Conservation (phyloP, 2,113 vertebrate species). For the Laticauda laticaudata region DNA sequence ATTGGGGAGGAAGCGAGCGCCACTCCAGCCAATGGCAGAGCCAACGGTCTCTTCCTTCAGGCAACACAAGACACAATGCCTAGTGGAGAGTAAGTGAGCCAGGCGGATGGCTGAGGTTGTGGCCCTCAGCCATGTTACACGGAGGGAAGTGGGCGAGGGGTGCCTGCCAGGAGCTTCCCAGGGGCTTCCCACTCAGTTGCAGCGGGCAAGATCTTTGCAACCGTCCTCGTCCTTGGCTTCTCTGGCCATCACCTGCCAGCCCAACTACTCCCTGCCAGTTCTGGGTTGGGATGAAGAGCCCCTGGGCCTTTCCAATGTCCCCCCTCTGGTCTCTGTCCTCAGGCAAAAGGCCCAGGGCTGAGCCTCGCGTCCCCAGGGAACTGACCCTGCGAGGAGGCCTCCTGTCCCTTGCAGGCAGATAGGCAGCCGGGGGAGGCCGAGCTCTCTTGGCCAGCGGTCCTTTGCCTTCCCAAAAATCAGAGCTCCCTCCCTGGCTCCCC, state of each 20-base stretch:
- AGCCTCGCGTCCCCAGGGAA: not conserved
- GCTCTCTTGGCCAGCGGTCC: not conserved
- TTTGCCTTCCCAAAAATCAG: not conserved
- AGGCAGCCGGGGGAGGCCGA: not conserved
- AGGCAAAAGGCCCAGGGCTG: not conserved
- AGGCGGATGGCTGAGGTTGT: not conserved
- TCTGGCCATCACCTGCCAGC: not conserved
- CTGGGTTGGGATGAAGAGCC: not conserved
- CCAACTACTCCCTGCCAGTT: not conserved
- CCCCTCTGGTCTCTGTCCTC: not conserved
- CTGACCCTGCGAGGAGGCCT: fast-evolving
- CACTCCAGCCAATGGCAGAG: constrained; percentile 34
- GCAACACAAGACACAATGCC: constrained; percentile 23
- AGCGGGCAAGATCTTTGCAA: not conserved
- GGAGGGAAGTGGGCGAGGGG: too few relatives aligned
- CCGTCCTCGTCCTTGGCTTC: not conserved
- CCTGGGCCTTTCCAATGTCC: not conserved
- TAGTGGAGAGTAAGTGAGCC: not conserved
- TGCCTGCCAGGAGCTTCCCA: not conserved
- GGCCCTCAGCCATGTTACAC: not conserved
- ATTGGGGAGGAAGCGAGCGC: constrained; percentile 44
- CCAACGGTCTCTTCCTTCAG: constrained; percentile 5
- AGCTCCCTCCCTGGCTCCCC: not conserved
- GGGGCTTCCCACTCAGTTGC: not conserved
- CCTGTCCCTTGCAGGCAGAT: not conserved